phyloP scores from a whole-genome alignment of 2,797 vertebrate species.

The Liparis tanakae region DNA sequence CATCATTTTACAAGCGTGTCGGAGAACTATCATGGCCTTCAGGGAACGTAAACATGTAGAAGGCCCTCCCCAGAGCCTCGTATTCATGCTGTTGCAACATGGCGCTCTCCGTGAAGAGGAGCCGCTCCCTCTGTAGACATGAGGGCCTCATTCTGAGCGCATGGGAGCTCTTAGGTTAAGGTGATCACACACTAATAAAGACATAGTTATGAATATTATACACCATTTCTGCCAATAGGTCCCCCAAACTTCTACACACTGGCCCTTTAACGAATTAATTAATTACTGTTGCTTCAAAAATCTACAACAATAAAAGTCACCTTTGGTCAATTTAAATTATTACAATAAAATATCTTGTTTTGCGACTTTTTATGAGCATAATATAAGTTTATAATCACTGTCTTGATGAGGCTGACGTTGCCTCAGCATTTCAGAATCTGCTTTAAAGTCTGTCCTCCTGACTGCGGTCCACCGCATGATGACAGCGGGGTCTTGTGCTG shows the following conservation, averaged over 20 bases:
- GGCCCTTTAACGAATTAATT: neutral
- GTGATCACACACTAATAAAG: neutral
- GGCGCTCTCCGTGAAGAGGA: too few species aligned
- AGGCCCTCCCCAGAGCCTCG: too few species aligned
- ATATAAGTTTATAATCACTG: neutral
- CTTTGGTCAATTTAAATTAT: neutral
- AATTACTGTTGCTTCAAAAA: neutral
- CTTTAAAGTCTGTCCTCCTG: neutral
- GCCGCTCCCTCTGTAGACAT: too few species aligned
- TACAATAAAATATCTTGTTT: slow-evolving; percentile 1
- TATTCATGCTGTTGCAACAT: too few species aligned
- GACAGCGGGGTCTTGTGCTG: slow-evolving; percentile 44
- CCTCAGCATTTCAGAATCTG: neutral
- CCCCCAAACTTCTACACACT: neutral
- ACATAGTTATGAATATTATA: too few species aligned
- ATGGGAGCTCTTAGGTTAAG: neutral
- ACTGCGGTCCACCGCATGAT: slow-evolving; percentile 32
- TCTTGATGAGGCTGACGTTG: neutral
- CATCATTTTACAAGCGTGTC: too few species aligned
- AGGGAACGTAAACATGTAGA: too few species aligned
- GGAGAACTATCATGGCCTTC: too few species aligned
- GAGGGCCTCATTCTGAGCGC: too few species aligned
- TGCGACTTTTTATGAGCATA: neutral
- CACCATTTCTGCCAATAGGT: neutral
- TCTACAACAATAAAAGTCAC: neutral